A percentile compares a stretch with the other conserved stretches of the same genome.
Conservation (phyloP, 2,797 vertebrate genomes). For the Hoplostethus atlanticus region DNA sequence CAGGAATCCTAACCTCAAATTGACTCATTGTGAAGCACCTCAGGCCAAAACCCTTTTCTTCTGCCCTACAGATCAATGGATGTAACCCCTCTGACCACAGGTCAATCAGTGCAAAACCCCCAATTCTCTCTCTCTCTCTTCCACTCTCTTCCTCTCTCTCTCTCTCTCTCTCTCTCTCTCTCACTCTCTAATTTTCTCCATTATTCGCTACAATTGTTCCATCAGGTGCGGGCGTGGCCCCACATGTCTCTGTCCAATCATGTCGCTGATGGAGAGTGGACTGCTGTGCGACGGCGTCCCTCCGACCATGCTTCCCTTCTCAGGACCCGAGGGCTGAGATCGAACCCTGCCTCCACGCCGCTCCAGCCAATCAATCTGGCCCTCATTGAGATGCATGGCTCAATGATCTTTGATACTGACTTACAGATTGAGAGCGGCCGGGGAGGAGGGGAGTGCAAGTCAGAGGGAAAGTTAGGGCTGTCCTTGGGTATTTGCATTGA, state of each 20-base stretch:
- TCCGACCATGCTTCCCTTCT: constrained; percentile 66
- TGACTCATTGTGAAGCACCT: constrained; percentile 81
- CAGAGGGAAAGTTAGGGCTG: constrained; percentile 52
- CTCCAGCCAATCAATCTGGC: constrained; percentile 78
- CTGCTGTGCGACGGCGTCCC: constrained; percentile 55
- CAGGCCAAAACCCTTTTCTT: constrained; percentile 73
- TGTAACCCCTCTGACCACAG: constrained; percentile 76
- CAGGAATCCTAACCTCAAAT: constrained; percentile 77
- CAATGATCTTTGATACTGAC: constrained; percentile 78
- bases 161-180: constrained; percentile 42
- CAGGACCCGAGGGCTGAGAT: constrained; percentile 75
- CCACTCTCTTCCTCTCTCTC: constrained; percentile 5
- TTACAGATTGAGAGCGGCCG: constrained; percentile 60
- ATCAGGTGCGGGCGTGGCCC: constrained; percentile 72
- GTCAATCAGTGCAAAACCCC: constrained; percentile 76
- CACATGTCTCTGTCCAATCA: constrained; percentile 78
- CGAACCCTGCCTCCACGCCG: constrained; percentile 73
- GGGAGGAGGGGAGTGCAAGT: constrained; percentile 46
- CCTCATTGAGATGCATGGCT: constrained; percentile 83
- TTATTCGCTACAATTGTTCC: constrained; percentile 71
- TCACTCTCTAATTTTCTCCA: constrained; percentile 70
- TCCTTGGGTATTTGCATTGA: constrained; percentile 58
- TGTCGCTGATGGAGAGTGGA: constrained; percentile 71
- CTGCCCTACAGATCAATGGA: constrained; percentile 78
- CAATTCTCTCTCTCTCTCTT: constrained; percentile 32